These are phyloP conservation scores for Nothoprocta perdicaria DNA, from an alignment of 2,113 vertebrate genomes.

Conservation along the genomic window DNA sequence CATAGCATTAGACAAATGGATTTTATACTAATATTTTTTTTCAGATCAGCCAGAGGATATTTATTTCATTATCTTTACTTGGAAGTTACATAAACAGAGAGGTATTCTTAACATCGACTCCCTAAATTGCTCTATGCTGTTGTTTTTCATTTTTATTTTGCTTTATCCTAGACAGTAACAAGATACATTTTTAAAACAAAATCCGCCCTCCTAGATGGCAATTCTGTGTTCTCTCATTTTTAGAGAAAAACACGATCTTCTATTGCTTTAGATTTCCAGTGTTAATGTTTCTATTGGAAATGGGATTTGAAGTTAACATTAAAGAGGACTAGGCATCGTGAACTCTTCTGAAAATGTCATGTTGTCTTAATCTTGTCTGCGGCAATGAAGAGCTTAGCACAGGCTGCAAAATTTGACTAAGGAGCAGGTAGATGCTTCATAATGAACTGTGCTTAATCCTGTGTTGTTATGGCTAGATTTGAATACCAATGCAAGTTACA, in stretches of 20 bases:
- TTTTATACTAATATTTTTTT: not conserved
- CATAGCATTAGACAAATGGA: not conserved
- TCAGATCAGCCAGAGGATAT: not conserved
- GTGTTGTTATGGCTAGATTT: not conserved
- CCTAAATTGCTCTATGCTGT: not conserved
- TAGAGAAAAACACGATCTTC: not conserved
- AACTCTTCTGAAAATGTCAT: not conserved
- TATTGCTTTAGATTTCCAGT: not conserved
- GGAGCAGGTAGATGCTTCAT: not conserved
- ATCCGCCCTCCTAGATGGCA: not conserved
- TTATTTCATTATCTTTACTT: slow-evolving; percentile 24
- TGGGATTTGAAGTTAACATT: not conserved
- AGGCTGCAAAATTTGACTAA: not conserved
- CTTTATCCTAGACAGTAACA: not conserved
- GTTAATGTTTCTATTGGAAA: not conserved
- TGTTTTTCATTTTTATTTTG: not conserved
- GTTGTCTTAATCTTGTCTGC: not conserved
- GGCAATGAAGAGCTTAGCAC: not conserved
- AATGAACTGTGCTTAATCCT: not conserved
- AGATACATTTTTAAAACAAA: not conserved
- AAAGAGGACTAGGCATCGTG: not conserved
- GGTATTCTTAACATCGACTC: not conserved
- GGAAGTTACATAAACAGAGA: not conserved
- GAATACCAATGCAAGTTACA: not conserved
- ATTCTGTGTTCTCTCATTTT: not conserved